phyloP scores from a whole-genome alignment of 2,797 vertebrate genomes.

The Alosa sapidissima region DNA sequence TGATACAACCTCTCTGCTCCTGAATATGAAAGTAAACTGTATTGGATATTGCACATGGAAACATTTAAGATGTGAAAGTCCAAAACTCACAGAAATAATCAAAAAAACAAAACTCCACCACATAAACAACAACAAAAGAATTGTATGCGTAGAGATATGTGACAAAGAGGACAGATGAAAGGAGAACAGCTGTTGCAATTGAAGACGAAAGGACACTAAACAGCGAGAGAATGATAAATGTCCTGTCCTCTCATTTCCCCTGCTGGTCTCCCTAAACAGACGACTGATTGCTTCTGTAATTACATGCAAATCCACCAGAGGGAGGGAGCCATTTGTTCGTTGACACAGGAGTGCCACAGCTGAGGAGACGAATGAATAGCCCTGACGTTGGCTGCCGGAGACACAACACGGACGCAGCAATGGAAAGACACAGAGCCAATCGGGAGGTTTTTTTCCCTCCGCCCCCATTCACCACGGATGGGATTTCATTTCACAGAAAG shows the following conservation, averaged over 20 bases:
- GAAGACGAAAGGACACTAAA: constrained; percentile 30
- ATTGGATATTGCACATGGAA: background rate
- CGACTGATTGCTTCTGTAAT: constrained; percentile 46
- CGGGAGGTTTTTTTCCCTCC: background rate
- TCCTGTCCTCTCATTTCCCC: constrained; percentile 37
- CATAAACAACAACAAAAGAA: background rate
- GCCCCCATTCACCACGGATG: background rate
- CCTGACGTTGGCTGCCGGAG: background rate
- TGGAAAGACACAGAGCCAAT: background rate
- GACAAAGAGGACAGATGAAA: constrained; percentile 4
- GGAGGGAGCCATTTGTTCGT: constrained; percentile 21
- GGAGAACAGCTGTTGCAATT: constrained; percentile 39
- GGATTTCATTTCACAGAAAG: background rate
- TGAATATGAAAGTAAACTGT: constrained; percentile 20
- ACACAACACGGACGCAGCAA: background rate
- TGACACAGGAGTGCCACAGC: constrained; percentile 23
- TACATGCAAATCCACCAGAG: constrained; percentile 36
- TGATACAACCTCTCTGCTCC: background rate
- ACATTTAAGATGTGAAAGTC: background rate
- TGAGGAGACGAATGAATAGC: constrained; percentile 17
- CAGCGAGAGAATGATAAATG: constrained; percentile 37
- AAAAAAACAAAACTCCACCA: background rate
- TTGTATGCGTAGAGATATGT: background rate
- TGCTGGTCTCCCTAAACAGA: constrained; percentile 38
- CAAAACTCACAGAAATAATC: background rate